These are phyloP conservation scores for Melanotaenia trifasciata DNA, from an alignment of 2,797 vertebrate species.

Conservation along the genomic window DNA sequence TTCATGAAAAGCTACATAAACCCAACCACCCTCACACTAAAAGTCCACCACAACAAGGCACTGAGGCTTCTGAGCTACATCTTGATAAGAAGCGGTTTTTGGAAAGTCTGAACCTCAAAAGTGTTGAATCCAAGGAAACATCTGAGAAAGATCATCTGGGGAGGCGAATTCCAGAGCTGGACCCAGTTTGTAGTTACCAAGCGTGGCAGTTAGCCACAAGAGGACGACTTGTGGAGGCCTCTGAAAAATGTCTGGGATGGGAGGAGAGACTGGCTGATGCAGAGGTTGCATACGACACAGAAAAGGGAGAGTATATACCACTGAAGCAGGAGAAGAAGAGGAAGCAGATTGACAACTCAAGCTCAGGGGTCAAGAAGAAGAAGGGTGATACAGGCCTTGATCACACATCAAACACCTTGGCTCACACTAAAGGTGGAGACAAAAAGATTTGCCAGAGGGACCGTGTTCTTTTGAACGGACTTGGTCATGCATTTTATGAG, in stretches of 20 bases:
- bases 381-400: conserved; percentile 49
- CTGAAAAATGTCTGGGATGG: conserved; percentile 91
- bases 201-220: conserved; percentile 96
- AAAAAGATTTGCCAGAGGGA: conserved; percentile 66
- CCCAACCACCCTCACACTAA: conserved; percentile 44
- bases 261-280: conserved; percentile 90
- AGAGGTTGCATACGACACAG: conserved; percentile 89
- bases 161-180: conserved; percentile 90
- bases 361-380: conserved; percentile 82
- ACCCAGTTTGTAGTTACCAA: conserved; percentile 96
- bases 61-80: conserved; percentile 47
- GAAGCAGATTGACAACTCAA: conserved; percentile 83
- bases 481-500: conserved; percentile 78
- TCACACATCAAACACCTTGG: conserved; percentile 47
- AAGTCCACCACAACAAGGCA: conserved; percentile 45
- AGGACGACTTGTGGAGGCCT: conserved; percentile 90
- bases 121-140: conserved; percentile 68
- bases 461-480: conserved; percentile 74
- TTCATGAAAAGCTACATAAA: conserved; percentile 90
- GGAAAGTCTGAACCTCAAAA: conserved; percentile 87
- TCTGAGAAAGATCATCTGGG: conserved; percentile 69
- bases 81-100: conserved; percentile 86
- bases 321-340: conserved; percentile 92
- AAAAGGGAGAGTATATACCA: conserved; percentile 90
- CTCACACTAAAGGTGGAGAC: conserved; percentile 53